Conservation (phyloP, 2,888 invertebrate genomes). For the Cheilosia pagana region DNA sequence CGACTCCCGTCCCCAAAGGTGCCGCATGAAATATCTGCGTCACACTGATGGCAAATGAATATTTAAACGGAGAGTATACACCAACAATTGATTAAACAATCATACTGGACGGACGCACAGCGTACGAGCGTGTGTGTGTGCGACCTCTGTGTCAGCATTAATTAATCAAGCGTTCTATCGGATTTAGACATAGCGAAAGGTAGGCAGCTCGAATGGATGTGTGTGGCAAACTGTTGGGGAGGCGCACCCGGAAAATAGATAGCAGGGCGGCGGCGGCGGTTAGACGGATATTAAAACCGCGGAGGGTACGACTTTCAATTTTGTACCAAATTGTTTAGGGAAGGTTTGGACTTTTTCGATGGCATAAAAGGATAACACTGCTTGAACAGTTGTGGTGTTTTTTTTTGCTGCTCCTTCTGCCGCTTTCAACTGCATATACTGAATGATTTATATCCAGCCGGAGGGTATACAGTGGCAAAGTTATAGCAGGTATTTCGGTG, state of each 20-base stretch:
- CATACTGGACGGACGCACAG: conserved; percentile 12
- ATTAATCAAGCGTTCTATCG: conserved; percentile 64
- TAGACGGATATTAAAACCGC: conserved; percentile 29
- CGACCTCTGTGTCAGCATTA: conserved; percentile 49
- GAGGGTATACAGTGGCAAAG: neutral
- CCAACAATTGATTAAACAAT: conserved; percentile 58
- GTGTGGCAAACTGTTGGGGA: neutral
- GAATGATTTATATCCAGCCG: conserved; percentile 8
- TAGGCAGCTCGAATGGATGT: neutral
- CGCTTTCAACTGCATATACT: conserved; percentile 5
- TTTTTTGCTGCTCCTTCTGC: neutral
- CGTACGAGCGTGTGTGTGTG: neutral
- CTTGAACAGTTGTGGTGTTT: neutral
- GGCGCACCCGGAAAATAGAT: neutral
- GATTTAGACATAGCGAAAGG: conserved; percentile 15
- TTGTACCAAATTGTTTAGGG: conserved; percentile 28
- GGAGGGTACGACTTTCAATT: conserved; percentile 46
- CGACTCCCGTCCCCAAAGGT: conserved; percentile 15
- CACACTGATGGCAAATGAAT: conserved; percentile 53
- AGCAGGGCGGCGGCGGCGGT: neutral
- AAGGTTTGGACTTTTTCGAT: neutral
- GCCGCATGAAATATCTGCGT: conserved; percentile 39
- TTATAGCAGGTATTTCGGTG: neutral
- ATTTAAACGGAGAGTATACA: conserved; percentile 44
- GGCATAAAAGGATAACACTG: neutral